A percentile compares a stretch with the other conserved stretches of the same genome.
Evolutionary conservation across 1,140 invertebrate genomes (phyloP).

Genomic region (Calephelis virginiensis): DNA sequence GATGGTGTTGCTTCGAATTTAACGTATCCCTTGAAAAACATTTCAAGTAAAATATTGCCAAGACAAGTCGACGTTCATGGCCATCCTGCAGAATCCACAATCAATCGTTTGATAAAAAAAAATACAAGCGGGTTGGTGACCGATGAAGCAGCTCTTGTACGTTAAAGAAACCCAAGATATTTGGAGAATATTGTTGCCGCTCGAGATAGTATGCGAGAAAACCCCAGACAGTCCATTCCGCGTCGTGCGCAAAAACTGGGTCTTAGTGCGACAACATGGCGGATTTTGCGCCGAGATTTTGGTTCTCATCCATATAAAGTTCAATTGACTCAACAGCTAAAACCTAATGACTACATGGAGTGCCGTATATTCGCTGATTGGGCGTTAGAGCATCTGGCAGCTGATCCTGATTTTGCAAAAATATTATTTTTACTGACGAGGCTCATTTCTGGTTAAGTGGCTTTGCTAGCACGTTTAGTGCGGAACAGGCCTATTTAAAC

Average conservation of each 20-base stretch:
- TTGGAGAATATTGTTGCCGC: background rate
- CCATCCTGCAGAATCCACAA: background rate
- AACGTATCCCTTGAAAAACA: too few species aligned
- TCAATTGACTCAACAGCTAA: slow-evolving; percentile 23
- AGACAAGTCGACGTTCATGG: slow-evolving; percentile 1
- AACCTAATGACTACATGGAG: slow-evolving; percentile 6
- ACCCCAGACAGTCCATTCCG: slow-evolving; percentile 8
- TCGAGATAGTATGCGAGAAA: background rate
- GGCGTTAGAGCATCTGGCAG: too few species aligned
- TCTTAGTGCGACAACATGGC: slow-evolving; percentile 13
- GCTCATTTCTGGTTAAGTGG: too few species aligned
- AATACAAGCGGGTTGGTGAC: background rate
- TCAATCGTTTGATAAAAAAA: slow-evolving; percentile 2
- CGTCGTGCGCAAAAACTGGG: slow-evolving; percentile 24
- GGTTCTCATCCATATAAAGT: slow-evolving; percentile 25
- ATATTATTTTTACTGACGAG: too few species aligned
- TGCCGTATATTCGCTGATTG: background rate
- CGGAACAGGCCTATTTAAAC: too few species aligned
- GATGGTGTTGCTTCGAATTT: too few species aligned
- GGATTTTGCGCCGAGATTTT: slow-evolving; percentile 26
- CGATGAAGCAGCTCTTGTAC: background rate
- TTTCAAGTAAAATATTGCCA: too few species aligned
- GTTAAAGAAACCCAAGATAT: background rate
- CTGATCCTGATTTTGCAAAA: too few species aligned
- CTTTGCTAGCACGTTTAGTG: too few species aligned